A percentile compares a stretch with the other conserved stretches of the same genome.
These are phyloP conservation scores for Sinocyclocheilus maitianheensis DNA, from an alignment of 2,113 vertebrate species.

Conservation along the genomic window DNA sequence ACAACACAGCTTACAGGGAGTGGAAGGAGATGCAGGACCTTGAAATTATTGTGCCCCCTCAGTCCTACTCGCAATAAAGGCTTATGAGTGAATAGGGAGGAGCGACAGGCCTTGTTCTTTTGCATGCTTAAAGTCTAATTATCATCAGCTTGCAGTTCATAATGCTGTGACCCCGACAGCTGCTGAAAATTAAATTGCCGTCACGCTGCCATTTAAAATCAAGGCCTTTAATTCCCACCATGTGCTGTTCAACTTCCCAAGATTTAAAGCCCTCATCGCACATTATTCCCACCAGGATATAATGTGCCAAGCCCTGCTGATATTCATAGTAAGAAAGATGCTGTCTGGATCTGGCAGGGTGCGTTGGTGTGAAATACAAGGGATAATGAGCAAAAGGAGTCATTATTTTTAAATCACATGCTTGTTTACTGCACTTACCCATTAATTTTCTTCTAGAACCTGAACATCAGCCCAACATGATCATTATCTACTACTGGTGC, in stretches of 20 bases:
- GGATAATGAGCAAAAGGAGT: constrained; percentile 5
- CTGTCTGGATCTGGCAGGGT: constrained; percentile 25
- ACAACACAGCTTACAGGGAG: constrained; percentile 69
- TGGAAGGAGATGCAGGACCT: constrained; percentile 60
- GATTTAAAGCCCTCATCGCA: constrained; percentile 54
- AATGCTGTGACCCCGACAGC: constrained; percentile 60
- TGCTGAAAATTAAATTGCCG: constrained; percentile 62
- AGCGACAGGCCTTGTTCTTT: constrained; percentile 66
- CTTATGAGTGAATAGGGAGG: constrained; percentile 51
- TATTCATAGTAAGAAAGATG: constrained; percentile 47
- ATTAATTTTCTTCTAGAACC: background rate
- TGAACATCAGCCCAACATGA: background rate
- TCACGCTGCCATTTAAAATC: constrained; percentile 67
- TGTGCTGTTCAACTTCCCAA: constrained; percentile 59
- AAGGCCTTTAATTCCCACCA: constrained; percentile 68
- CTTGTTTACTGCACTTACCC: background rate
- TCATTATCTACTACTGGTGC: background rate
- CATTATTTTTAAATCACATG: background rate
- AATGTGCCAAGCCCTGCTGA: constrained; percentile 44
- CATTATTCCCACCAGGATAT: constrained; percentile 47
- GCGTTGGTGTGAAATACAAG: constrained; percentile 51
- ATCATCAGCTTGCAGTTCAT: constrained; percentile 62
- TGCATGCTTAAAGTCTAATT: constrained; percentile 77
- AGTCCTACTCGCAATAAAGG: constrained; percentile 66
- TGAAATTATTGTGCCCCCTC: constrained; percentile 73